Conservation (phyloP, 2,113 vertebrate species). For the Mus pahari region DNA sequence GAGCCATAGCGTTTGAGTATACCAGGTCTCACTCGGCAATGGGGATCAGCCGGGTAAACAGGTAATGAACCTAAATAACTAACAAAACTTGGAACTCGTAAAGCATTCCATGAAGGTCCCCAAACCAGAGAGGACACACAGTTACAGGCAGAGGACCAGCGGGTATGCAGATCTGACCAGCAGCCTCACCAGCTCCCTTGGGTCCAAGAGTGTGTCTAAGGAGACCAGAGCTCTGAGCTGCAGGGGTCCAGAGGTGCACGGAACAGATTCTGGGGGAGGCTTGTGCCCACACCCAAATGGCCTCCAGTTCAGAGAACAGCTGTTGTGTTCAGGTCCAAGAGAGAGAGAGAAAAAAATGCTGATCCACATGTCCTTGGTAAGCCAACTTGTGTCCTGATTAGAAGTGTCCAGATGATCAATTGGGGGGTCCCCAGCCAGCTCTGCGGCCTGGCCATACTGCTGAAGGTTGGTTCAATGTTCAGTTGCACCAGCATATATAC, state of each 20-base stretch:
- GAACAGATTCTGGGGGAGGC: not conserved
- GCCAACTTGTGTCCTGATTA: not conserved
- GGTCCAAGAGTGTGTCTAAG: not conserved
- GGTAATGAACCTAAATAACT: not conserved
- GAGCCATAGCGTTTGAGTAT: not conserved
- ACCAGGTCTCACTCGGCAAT: too few relatives aligned
- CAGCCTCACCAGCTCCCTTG: not conserved
- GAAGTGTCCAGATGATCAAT: not conserved
- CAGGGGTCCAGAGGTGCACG: not conserved
- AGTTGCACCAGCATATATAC: not conserved
- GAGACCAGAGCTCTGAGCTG: not conserved
- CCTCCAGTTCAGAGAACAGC: not conserved
- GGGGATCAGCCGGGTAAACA: not conserved
- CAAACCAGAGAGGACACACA: not conserved
- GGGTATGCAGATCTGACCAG: not conserved
- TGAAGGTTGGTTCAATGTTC: not conserved
- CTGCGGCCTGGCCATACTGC: not conserved
- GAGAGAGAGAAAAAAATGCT: not conserved
- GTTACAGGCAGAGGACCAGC: not conserved
- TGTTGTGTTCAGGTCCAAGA: not conserved
- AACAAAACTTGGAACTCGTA: not conserved
- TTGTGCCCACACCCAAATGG: not conserved
- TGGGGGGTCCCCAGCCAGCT: not conserved
- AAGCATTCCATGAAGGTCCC: not conserved
- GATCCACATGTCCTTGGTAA: constrained; percentile 11